Conservation (phyloP, 2,113 vertebrate genomes). For the Ivindomyrus marchei region DNA sequence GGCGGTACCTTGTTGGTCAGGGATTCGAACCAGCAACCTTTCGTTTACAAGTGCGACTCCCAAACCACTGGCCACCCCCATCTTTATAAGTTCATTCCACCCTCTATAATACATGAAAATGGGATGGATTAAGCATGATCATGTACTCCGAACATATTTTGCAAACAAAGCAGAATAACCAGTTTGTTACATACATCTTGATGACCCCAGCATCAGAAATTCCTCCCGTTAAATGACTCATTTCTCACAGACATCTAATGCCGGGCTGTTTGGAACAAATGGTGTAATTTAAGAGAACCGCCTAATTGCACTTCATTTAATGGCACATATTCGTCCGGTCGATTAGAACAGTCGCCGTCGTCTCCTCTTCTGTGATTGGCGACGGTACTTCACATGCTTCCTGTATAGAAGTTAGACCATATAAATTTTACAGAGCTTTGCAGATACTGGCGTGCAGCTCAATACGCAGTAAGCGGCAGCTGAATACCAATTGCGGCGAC, state of each 20-base stretch:
- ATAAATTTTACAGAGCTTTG: not conserved
- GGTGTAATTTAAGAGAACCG: not conserved
- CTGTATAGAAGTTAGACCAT: not conserved
- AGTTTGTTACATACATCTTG: not conserved
- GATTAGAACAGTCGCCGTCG: not conserved
- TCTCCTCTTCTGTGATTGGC: not conserved
- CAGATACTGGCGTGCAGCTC: not conserved
- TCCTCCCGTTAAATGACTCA: not conserved
- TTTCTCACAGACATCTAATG: not conserved
- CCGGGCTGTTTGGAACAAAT: not conserved
- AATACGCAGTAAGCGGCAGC: not conserved
- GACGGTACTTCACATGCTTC: not conserved
- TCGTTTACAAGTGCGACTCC: too few relatives aligned
- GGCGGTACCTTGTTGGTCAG: too few relatives aligned
- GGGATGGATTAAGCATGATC: not conserved
- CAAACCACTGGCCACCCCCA: too few relatives aligned
- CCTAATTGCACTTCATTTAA: not conserved
- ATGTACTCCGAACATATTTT: not conserved
- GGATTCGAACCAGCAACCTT: too few relatives aligned
- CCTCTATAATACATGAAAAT: not conserved
- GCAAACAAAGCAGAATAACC: not conserved
- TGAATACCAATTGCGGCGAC: not conserved
- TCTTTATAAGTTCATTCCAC: not conserved
- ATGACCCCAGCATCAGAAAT: not conserved
- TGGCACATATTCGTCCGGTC: not conserved